Conservation (phyloP, 1,140 invertebrate species). For the Heliconius melpomene region DNA sequence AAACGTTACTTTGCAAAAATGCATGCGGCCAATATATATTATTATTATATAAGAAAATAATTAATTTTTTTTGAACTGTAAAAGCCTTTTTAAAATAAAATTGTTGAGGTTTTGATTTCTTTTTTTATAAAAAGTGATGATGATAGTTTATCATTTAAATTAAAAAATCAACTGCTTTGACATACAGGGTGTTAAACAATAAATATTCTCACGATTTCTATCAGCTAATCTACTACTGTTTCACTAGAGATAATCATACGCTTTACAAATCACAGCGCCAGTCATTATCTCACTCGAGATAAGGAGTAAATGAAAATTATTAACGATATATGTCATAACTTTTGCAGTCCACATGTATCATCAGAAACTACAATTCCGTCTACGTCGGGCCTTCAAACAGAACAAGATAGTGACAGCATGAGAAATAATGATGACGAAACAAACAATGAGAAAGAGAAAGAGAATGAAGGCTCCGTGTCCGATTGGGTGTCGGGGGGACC, state of each 20-base stretch:
- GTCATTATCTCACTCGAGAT: conserved; percentile 5
- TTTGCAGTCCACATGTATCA: conserved; percentile 77
- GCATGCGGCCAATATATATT: conserved; percentile 19
- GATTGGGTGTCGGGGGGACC: conserved; percentile 82
- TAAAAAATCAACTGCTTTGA: neutral
- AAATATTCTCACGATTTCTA: conserved; percentile 15
- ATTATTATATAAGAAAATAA: neutral
- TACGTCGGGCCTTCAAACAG: conserved; percentile 68
- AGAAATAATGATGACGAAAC: conserved; percentile 67
- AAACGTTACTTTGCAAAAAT: conserved; percentile 34
- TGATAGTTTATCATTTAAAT: neutral
- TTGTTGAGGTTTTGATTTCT: neutral
- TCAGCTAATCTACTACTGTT: conserved; percentile 3
- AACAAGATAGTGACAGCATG: conserved; percentile 61
- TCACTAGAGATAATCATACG: conserved; percentile 22
- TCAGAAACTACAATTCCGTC: conserved; percentile 70
- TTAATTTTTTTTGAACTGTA: neutral
- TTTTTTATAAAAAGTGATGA: neutral
- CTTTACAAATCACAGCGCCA: conserved; percentile 24
- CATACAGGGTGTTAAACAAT: conserved; percentile 7
- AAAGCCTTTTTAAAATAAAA: neutral
- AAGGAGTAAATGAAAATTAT: neutral
- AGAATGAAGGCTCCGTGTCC: conserved; percentile 83
- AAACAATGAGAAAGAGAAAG: conserved; percentile 51
- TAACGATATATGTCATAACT: neutral